Conservation (phyloP, 2,797 vertebrate genomes). For the Tragelaphus eurycerus region DNA sequence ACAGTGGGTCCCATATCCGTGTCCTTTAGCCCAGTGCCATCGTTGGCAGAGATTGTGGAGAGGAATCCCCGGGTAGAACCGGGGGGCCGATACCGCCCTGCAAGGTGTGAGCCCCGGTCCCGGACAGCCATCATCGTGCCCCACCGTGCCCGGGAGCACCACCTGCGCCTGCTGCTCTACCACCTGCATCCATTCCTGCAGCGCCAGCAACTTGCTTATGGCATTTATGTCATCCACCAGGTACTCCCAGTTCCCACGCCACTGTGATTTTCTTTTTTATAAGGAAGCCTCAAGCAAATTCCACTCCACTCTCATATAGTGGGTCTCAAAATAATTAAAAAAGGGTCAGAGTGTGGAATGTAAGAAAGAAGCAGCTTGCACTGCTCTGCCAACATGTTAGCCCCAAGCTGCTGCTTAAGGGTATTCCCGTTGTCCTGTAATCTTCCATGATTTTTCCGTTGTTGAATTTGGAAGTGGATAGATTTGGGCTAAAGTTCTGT, state of each 20-base stretch:
- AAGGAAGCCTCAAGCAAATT: background rate
- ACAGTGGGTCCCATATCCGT: slow-evolving; percentile 95
- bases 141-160: slow-evolving; percentile 92
- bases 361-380: background rate
- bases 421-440: background rate
- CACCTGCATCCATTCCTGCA: slow-evolving; percentile 97
- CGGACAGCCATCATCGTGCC: slow-evolving; percentile 95
- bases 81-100: slow-evolving; percentile 91
- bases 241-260: slow-evolving; percentile 71
- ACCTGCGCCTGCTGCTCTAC: slow-evolving; percentile 94
- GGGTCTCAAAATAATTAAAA: background rate
- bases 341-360: background rate
- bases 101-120: slow-evolving; percentile 90
- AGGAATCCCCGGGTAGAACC: slow-evolving; percentile 90
- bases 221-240: slow-evolving; percentile 98
- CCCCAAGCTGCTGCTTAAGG: background rate
- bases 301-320: background rate
- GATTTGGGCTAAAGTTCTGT: background rate
- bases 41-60: slow-evolving; percentile 89
- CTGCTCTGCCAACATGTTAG: background rate
- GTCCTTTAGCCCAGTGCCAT: slow-evolving; percentile 87
- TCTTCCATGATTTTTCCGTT: background rate
- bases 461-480: background rate
- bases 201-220: slow-evolving; percentile 96
- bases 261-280: background rate